phyloP scores from a whole-genome alignment of 64 coral and sea anemone genomes.

The Stylophora pistillata region DNA sequence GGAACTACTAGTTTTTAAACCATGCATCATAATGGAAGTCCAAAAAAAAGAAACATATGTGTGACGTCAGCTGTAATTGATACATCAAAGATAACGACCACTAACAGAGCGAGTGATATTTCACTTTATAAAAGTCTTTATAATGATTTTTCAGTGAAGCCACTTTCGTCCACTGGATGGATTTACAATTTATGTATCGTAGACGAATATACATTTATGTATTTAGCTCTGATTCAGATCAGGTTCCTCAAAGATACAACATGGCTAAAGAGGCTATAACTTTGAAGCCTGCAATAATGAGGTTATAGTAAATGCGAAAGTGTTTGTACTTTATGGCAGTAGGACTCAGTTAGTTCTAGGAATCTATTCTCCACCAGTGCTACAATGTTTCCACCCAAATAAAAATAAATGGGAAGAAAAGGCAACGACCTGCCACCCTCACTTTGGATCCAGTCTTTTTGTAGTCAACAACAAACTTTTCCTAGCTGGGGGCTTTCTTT shows the following conservation, averaged over 20 bases:
- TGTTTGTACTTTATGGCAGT: neutral
- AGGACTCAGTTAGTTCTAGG: too few relatives aligned
- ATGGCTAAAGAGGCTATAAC: neutral
- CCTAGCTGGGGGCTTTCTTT: neutral
- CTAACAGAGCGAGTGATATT: too few relatives aligned
- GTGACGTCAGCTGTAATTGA: too few relatives aligned
- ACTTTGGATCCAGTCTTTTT: slow-evolving; percentile 10
- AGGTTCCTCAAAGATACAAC: neutral
- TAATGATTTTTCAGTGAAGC: too few relatives aligned
- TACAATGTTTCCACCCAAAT: neutral
- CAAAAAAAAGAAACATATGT: too few relatives aligned
- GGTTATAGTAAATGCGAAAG: neutral
- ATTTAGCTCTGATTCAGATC: neutral
- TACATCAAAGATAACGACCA: too few relatives aligned
- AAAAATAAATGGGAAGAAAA: neutral
- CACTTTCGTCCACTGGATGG: too few relatives aligned
- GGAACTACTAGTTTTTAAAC: too few relatives aligned
- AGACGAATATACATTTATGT: neutral
- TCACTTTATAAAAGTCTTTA: too few relatives aligned
- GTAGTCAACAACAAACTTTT: neutral
- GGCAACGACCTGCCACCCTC: neutral
- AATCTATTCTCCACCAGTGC: fast-evolving
- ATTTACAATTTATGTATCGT: neutral
- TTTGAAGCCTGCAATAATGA: neutral
- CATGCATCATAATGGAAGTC: too few relatives aligned